Evolutionary conservation across 1,140 invertebrate genomes (phyloP).

Genomic region (Arion vulgaris): DNA sequence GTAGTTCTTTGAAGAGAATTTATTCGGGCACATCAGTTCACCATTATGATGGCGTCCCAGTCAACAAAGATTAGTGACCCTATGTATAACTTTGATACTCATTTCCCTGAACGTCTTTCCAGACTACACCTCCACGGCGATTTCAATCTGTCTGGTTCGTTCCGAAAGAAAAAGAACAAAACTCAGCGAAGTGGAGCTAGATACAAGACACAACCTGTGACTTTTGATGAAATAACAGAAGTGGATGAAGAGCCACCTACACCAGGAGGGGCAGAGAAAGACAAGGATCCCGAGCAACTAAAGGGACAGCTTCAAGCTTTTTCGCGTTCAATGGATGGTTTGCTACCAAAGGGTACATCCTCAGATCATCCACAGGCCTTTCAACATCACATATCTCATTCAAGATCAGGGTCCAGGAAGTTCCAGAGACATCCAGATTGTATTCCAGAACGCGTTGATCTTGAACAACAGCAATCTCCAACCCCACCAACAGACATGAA

Average conservation of each 20-base stretch:
- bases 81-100: constrained; percentile 78
- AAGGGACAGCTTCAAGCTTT: constrained; percentile 65
- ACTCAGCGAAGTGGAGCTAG: constrained; percentile 68
- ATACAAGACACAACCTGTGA: constrained; percentile 82
- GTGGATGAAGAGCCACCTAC: constrained; percentile 63
- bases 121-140: constrained; percentile 73
- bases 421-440: constrained; percentile 44
- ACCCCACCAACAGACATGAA: background rate
- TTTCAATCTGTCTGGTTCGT: constrained; percentile 47
- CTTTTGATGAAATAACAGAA: constrained; percentile 84
- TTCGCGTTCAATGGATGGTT: constrained; percentile 75
- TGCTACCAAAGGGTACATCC: constrained; percentile 65
- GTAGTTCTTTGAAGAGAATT: too few relatives aligned
- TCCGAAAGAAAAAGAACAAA: constrained; percentile 50
- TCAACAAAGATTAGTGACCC: constrained; percentile 62
- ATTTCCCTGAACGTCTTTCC: constrained; percentile 81
- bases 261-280: constrained; percentile 8
- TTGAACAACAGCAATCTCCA: constrained; percentile 8
- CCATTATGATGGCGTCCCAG: constrained; percentile 42
- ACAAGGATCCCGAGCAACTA: constrained; percentile 44
- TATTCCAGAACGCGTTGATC: constrained; percentile 44
- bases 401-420: constrained; percentile 36
- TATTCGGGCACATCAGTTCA: too few relatives aligned
- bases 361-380: constrained; percentile 9
- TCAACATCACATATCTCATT: constrained; percentile 22